A percentile compares a stretch with the other conserved stretches of the same genome.
phyloP scores from a whole-genome alignment of 2,113 vertebrate species.

The Brachirus orientalis region DNA sequence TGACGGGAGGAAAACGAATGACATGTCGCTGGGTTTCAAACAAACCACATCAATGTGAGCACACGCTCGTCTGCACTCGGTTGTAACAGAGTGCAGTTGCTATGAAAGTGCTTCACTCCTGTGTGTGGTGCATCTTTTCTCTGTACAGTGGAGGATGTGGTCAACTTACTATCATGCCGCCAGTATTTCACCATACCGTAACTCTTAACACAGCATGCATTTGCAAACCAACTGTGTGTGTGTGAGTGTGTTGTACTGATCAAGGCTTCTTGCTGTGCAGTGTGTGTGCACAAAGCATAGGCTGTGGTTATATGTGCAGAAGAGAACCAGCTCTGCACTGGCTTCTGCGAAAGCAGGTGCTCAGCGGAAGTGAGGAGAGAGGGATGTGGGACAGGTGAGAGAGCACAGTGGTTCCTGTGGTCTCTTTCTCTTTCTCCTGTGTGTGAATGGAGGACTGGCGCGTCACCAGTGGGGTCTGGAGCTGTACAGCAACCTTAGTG shows the following conservation, averaged over 20 bases:
- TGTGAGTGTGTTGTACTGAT: conserved; percentile 2
- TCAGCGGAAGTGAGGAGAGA: conserved; percentile 31
- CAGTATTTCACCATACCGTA: conserved; percentile 33
- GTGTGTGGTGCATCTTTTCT: conserved; percentile 61
- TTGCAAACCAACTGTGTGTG: neutral
- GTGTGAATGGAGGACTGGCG: conserved; percentile 35
- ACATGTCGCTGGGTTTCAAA: no score
- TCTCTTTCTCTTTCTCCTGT: conserved; percentile 35
- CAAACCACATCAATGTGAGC: conserved; percentile 63
- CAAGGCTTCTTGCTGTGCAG: no score
- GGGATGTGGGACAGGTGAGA: conserved; percentile 69
- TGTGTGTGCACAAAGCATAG: conserved; percentile 44
- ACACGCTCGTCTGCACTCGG: conserved; percentile 8
- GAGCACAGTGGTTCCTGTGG: conserved; percentile 66
- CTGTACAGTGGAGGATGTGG: conserved; percentile 74
- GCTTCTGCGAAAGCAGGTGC: conserved; percentile 73
- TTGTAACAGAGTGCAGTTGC: conserved; percentile 19
- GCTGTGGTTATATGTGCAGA: conserved; percentile 59
- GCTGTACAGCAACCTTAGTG: no score
- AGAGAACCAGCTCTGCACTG: conserved; percentile 19
- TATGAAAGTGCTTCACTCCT: conserved; percentile 32
- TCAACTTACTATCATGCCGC: conserved; percentile 43
- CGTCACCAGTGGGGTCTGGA: conserved; percentile 2
- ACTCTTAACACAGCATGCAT: conserved; percentile 30
- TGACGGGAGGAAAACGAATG: no score